These are phyloP conservation scores for Pionites leucogaster DNA, from an alignment of 2,113 vertebrate genomes.

Conservation along the genomic window DNA sequence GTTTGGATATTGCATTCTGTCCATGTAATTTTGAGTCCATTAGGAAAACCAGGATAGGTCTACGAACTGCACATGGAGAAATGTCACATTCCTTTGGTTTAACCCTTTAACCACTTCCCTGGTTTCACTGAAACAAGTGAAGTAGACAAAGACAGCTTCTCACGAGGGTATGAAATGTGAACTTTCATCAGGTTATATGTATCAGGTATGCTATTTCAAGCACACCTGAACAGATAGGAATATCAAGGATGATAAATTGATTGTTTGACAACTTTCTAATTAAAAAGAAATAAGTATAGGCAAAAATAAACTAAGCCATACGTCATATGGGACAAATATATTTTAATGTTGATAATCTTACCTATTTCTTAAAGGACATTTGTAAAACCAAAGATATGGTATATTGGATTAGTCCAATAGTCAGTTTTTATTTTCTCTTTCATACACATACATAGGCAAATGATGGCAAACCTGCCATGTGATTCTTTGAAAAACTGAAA, in stretches of 20 bases:
- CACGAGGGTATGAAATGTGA: neutral
- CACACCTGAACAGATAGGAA: neutral
- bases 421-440: neutral
- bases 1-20: conserved; percentile 46
- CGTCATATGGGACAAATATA: neutral
- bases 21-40: conserved; percentile 55
- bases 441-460: neutral
- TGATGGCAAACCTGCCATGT: neutral
- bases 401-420: neutral
- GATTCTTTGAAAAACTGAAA: neutral
- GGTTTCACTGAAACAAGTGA: neutral
- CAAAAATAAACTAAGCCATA: neutral
- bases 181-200: neutral
- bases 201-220: neutral
- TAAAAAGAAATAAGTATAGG: neutral
- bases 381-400: neutral
- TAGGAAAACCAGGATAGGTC: conserved; percentile 62
- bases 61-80: conserved; percentile 71
- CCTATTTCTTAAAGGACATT: neutral
- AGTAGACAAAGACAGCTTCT: conserved; percentile 43
- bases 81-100: conserved; percentile 74
- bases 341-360: neutral
- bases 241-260: neutral
- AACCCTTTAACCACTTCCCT: conserved; percentile 54
- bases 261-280: neutral